Evolutionary conservation across 2,888 invertebrate genomes (phyloP), one percentile per base, ranked within the genome.

Genomic region (Erebia aethiops): DNA sequence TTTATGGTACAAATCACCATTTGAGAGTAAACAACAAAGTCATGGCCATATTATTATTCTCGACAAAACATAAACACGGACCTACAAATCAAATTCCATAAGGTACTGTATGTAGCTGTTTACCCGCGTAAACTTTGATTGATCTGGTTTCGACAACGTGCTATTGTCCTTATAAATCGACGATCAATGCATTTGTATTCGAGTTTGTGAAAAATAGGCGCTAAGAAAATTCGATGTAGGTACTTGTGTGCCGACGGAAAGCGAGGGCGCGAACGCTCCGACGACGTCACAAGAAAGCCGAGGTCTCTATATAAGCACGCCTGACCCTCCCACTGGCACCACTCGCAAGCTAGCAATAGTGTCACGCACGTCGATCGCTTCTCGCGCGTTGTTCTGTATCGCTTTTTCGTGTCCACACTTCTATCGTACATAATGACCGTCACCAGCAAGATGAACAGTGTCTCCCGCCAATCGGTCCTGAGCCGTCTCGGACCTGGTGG

Each of bases 381-480:
- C 79, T 77, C 86, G 85, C 87, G 83, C 77, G 81, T 78, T 78
- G 69, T 73, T 77, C 73, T 71, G 76, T 84, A 84, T 85, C 83
- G 82, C 78, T 89, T 87, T 90, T 77, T 92, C 76, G 87, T 83
- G 80, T 85, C 78, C 85, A 85, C 84, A 84, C 82, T 74, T 79
- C 80, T 80, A 74, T 71, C 84, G 86, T 83, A 79, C 85, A 79
- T 77, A 78, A 94, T 94, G 94, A 94, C 94, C 71, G 93, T 94
- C 80, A 86, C 90, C 81, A 93, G 93, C 87, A 93, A 93, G 84
- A 92, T 94, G 92, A 94, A 93, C 84, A 92, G 91, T 84, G 92
- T 94, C 75, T 92, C 93, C 83, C 92, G 93, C 84, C 92, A 89
- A 80, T 90, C 92, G 75, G 82, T 91, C 82, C 85, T 92, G 80